A percentile compares a stretch with the other conserved stretches of the same genome.
Conservation (phyloP, 2,113 vertebrate genomes). For the Indicator maculatus region DNA sequence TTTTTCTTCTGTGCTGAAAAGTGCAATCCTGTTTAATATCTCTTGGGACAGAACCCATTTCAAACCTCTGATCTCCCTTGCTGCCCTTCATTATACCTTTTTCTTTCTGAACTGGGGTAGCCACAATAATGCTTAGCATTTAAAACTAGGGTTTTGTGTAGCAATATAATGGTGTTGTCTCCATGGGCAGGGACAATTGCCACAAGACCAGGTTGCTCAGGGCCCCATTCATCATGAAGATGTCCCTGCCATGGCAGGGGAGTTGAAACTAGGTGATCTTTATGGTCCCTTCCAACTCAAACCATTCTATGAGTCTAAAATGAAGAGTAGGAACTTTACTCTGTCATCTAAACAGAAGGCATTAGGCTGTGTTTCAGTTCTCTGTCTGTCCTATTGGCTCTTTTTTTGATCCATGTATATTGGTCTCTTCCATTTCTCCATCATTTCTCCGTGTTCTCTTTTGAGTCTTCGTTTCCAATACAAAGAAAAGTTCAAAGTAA, state of each 20-base stretch:
- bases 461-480: not conserved
- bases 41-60: not conserved
- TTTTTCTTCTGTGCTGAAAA: not conserved
- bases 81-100: not conserved
- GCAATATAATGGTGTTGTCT: not conserved
- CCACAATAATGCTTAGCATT: not conserved
- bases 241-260: not conserved
- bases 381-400: not conserved
- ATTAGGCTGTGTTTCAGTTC: not conserved
- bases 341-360: not conserved
- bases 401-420: not conserved
- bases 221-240: not conserved
- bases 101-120: not conserved
- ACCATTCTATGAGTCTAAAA: not conserved
- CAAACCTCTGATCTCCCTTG: not conserved
- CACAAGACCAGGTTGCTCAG: not conserved
- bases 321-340: not conserved
- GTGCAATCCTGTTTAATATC: not conserved
- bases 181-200: not conserved
- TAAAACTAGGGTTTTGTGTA: not conserved
- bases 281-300: not conserved
- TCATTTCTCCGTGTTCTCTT: not conserved
- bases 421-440: not conserved
- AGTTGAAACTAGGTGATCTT: not conserved
- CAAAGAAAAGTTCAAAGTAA: not conserved